These are phyloP conservation scores for Cheilosia vernalis DNA, from an alignment of 2,888 invertebrate genomes.

Conservation along the genomic window DNA sequence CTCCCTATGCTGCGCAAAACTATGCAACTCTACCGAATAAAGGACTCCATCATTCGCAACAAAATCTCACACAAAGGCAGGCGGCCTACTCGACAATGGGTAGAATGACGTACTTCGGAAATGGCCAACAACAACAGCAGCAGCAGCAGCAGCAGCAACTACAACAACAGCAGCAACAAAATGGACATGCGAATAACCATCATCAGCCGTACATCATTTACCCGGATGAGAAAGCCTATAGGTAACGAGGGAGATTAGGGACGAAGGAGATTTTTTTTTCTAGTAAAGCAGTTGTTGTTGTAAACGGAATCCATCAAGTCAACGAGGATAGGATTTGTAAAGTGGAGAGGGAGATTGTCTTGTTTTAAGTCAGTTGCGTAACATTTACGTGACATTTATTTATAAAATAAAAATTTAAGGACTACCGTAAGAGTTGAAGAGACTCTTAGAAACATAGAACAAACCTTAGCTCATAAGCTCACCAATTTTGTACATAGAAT, in stretches of 20 bases:
- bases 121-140: constrained; percentile 81
- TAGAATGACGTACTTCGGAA: constrained; percentile 85
- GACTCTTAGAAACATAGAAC: constrained; percentile 8
- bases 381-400: constrained; percentile 80
- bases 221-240: constrained; percentile 83
- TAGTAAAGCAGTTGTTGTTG: constrained; percentile 17
- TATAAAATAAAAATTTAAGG: constrained; percentile 32
- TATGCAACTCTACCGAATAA: constrained; percentile 89
- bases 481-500: constrained; percentile 63
- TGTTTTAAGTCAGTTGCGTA: constrained; percentile 81
- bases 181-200: constrained; percentile 77
- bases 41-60: constrained; percentile 83
- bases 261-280: constrained; percentile 8
- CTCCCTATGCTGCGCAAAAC: constrained; percentile 86
- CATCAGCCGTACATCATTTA: constrained; percentile 83
- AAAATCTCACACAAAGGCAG: constrained; percentile 82
- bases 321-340: constrained; percentile 16
- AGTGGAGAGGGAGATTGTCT: constrained; percentile 1
- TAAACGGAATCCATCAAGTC: constrained; percentile 28
- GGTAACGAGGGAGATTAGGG: constrained; percentile 78
- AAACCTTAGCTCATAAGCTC: constrained; percentile 39
- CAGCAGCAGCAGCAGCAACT: constrained; percentile 81
- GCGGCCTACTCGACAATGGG: constrained; percentile 87
- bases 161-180: constrained; percentile 75
- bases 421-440: background rate